phyloP scores from a whole-genome alignment of 2,113 vertebrate genomes.

The Tachycineta bicolor region DNA sequence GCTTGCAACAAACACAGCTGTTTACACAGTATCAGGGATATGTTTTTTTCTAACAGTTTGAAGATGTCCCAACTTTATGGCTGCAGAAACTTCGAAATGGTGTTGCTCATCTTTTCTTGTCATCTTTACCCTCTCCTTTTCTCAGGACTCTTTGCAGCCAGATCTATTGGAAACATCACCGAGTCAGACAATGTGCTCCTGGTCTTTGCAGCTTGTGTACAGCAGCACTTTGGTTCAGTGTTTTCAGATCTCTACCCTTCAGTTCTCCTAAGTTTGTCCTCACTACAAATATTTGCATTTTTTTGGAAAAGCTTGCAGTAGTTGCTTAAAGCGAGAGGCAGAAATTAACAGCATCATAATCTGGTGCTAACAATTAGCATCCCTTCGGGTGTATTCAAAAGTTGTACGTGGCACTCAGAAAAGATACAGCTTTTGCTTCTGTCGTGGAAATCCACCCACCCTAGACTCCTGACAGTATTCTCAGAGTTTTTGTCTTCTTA shows the following conservation, averaged over 20 bases:
- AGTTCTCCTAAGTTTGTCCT: background rate
- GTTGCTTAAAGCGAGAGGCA: background rate
- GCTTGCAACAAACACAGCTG: background rate
- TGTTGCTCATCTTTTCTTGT: background rate
- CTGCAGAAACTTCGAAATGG: background rate
- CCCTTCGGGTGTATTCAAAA: background rate
- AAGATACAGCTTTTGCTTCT: background rate
- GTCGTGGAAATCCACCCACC: accelerated
- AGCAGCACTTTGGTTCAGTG: background rate
- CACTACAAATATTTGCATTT: background rate
- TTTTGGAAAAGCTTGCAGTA: background rate
- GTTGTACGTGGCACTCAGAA: background rate
- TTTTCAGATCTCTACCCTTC: background rate
- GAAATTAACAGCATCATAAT: background rate
- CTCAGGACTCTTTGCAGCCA: background rate
- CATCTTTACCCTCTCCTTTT: background rate
- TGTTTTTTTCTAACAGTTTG: background rate
- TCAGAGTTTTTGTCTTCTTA: background rate
- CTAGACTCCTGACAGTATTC: background rate
- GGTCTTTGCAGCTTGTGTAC: background rate
- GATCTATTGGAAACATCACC: background rate
- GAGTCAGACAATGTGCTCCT: background rate
- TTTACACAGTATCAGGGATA: background rate
- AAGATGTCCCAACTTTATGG: background rate
- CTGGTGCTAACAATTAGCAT: background rate